Percentiles rank a stretch among this genome's conserved stretches.
phyloP scores from a whole-genome alignment of 1,140 invertebrate genomes.

The Drosophila ohnishii region DNA sequence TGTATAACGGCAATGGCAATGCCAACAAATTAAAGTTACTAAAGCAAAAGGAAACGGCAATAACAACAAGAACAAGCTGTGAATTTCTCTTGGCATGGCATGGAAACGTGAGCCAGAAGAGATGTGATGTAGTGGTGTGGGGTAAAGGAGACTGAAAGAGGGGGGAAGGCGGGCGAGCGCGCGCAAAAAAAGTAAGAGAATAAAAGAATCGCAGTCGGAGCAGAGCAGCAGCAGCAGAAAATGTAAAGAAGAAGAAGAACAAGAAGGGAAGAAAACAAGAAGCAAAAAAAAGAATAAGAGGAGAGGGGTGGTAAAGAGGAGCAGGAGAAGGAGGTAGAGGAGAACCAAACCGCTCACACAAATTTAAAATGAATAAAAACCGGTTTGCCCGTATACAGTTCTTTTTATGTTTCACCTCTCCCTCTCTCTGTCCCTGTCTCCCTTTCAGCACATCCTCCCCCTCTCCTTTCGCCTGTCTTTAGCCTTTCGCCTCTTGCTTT shows the following conservation, averaged over 20 bases:
- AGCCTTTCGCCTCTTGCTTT: constrained; percentile 20
- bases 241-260: constrained; percentile 14
- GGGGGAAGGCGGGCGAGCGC: constrained; percentile 3
- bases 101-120: constrained; percentile 25
- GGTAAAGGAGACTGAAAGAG: constrained; percentile 12
- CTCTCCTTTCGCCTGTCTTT: constrained; percentile 9
- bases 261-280: constrained; percentile 14
- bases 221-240: constrained; percentile 24
- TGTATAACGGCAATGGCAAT: constrained; percentile 69
- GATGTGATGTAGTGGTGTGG: constrained; percentile 2
- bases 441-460: constrained; percentile 4
- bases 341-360: constrained; percentile 50
- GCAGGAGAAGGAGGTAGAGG: not conserved
- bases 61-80: constrained; percentile 30
- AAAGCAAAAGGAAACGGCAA: constrained; percentile 55
- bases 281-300: not conserved
- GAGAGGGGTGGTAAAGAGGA: not conserved
- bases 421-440: not conserved
- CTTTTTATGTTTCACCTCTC: constrained; percentile 32
- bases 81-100: constrained; percentile 46
- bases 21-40: constrained; percentile 76
- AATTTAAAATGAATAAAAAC: constrained; percentile 66
- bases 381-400: constrained; percentile 66
- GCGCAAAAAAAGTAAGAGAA: constrained; percentile 33
- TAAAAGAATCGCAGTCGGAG: constrained; percentile 43